Conservation (phyloP, 2,888 invertebrate species). For the Protonemura montana region DNA sequence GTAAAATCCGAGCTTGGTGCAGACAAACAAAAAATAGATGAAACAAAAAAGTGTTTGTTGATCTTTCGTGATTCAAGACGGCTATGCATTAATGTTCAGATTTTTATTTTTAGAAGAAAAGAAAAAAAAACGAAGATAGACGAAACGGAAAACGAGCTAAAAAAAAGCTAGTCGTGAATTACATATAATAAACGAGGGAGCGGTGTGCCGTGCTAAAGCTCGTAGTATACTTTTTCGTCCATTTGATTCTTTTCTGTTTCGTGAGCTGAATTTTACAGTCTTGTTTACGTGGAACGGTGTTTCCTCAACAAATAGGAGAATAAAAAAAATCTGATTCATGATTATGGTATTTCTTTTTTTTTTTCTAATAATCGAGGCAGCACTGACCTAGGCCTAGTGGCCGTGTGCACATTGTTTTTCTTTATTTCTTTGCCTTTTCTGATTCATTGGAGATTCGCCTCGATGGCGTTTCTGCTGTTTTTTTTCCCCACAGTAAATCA, state of each 20-base stretch:
- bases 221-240: not conserved
- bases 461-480: not conserved
- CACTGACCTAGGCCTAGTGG: not conserved
- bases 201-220: not conserved
- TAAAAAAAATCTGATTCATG: not conserved
- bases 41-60: conserved; percentile 13
- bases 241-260: not conserved
- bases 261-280: not conserved
- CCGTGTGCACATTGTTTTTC: not conserved
- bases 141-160: not conserved
- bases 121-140: not conserved
- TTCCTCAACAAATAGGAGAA: not conserved
- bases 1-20: not conserved
- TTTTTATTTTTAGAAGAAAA: conserved; percentile 8
- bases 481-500: too few species aligned
- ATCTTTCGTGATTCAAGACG: conserved; percentile 29
- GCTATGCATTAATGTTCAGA: conserved; percentile 14
- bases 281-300: not conserved
- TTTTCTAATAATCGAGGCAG: not conserved
- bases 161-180: not conserved
- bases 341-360: not conserved
- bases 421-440: not conserved
- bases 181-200: not conserved
- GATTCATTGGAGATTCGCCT: conserved; percentile 19
- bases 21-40: conserved; percentile 22